Conservation (phyloP, 2,797 vertebrate genomes). For the Leptoclinus maculatus region DNA sequence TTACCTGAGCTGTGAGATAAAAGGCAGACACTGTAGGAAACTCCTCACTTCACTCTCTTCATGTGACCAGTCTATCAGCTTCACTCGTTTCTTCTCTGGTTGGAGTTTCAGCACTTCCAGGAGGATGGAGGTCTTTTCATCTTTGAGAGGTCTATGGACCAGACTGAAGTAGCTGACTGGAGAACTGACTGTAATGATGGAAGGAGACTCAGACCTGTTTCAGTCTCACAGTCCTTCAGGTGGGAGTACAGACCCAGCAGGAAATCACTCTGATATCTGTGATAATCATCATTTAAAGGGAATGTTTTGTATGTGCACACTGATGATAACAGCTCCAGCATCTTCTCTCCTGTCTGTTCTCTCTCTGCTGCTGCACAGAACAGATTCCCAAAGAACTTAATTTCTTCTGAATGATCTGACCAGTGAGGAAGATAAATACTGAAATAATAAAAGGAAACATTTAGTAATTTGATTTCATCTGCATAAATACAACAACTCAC, state of each 20-base stretch:
- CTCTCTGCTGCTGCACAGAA: conserved; percentile 6
- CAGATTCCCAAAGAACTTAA: neutral
- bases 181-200: neutral
- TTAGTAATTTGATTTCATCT: too few species aligned
- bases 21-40: conserved; percentile 50
- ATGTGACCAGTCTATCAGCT: conserved; percentile 22
- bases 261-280: too few species aligned
- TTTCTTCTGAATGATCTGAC: neutral
- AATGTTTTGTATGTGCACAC: neutral
- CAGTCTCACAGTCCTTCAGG: too few species aligned
- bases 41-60: conserved; percentile 51
- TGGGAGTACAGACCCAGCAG: neutral
- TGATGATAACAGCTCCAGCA: neutral
- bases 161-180: neutral
- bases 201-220: neutral
- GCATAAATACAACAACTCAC: too few species aligned
- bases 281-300: too few species aligned
- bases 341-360: neutral
- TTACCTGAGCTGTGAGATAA: conserved; percentile 28
- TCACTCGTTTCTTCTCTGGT: too few species aligned
- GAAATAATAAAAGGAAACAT: neutral
- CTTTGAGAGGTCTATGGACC: too few species aligned
- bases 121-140: too few species aligned
- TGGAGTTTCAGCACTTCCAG: too few species aligned
- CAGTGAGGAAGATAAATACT: neutral